Percentiles rank a stretch among this genome's conserved stretches.
Evolutionary conservation across 1,140 invertebrate genomes (phyloP).

Genomic region (Drosophila ananassae): DNA sequence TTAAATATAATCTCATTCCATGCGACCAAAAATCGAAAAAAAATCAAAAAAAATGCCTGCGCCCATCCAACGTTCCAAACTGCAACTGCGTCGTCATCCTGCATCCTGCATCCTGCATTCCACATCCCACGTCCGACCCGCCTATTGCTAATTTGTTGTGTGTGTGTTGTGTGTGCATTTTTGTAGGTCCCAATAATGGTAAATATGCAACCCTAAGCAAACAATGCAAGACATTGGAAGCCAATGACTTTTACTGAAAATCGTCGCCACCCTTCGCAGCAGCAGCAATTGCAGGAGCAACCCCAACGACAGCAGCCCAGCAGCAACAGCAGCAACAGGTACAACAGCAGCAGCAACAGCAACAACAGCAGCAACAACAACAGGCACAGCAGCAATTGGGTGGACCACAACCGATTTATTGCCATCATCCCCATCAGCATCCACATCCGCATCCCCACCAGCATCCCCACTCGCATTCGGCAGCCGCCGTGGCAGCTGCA

Average conservation of each 20-base stretch:
- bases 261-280: slow-evolving; percentile 85
- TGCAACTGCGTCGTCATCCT: slow-evolving; percentile 22
- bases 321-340: slow-evolving; percentile 47
- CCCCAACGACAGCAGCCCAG: slow-evolving; percentile 65
- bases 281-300: slow-evolving; percentile 62
- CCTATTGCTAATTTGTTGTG: slow-evolving; percentile 71
- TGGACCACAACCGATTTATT: slow-evolving; percentile 80
- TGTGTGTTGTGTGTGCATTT: slow-evolving; percentile 61
- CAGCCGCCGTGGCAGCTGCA: slow-evolving; percentile 75
- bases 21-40: slow-evolving; percentile 10
- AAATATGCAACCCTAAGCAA: slow-evolving; percentile 96
- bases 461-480: slow-evolving; percentile 80
- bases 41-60: slow-evolving; percentile 4
- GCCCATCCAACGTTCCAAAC: slow-evolving; percentile 35
- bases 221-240: slow-evolving; percentile 96
- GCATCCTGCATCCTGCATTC: slow-evolving; percentile 48
- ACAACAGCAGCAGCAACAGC: slow-evolving; percentile 45
- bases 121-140: slow-evolving; percentile 66
- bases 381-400: slow-evolving; percentile 81
- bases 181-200: slow-evolving; percentile 88
- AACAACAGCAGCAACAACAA: slow-evolving; percentile 58
- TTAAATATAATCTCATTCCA: slow-evolving; percentile 32
- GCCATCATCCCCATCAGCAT: slow-evolving; percentile 81
- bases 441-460: slow-evolving; percentile 80
- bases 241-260: slow-evolving; percentile 97